Conservation (phyloP, 2,113 vertebrate species). For the Bostrychus sinensis region DNA sequence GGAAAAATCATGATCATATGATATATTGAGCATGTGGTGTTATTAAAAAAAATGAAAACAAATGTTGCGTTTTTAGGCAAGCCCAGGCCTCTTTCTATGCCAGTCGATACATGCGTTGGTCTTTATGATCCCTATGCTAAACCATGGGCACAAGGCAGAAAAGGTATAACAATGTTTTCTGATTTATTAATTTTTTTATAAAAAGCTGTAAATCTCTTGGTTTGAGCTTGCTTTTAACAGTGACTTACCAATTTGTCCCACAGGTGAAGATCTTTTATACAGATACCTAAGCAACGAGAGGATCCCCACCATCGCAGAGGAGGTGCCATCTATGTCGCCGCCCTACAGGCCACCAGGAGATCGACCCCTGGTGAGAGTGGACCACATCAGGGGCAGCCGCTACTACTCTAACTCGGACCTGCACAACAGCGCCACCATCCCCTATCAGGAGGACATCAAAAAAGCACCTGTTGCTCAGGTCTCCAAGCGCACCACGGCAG, state of each 20-base stretch:
- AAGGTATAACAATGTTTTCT: conserved; percentile 75
- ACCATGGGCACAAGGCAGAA: conserved; percentile 85
- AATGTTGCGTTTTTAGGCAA: conserved; percentile 78
- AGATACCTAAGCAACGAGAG: conserved; percentile 94
- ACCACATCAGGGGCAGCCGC: conserved; percentile 87
- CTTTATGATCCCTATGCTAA: conserved; percentile 84
- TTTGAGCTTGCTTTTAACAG: background rate
- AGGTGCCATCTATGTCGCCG: conserved; percentile 69
- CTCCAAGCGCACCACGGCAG: conserved; percentile 79
- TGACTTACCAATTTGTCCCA: background rate
- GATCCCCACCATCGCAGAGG: conserved; percentile 91
- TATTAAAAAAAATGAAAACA: background rate
- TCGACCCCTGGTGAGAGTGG: conserved; percentile 83
- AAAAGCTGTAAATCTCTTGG: background rate
- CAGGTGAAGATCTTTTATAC: conserved; percentile 89
- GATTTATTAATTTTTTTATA: background rate
- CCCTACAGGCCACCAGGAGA: conserved; percentile 81
- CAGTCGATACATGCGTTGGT: conserved; percentile 87
- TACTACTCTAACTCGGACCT: conserved; percentile 87
- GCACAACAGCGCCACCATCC: conserved; percentile 91
- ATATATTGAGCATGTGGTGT: background rate
- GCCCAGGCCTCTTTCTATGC: conserved; percentile 93
- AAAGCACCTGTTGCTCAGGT: conserved; percentile 75
- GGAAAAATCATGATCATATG: background rate
- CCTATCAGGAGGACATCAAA: conserved; percentile 88